Conservation (phyloP, 2,113 vertebrate species). For the Peromyscus polionotus region DNA sequence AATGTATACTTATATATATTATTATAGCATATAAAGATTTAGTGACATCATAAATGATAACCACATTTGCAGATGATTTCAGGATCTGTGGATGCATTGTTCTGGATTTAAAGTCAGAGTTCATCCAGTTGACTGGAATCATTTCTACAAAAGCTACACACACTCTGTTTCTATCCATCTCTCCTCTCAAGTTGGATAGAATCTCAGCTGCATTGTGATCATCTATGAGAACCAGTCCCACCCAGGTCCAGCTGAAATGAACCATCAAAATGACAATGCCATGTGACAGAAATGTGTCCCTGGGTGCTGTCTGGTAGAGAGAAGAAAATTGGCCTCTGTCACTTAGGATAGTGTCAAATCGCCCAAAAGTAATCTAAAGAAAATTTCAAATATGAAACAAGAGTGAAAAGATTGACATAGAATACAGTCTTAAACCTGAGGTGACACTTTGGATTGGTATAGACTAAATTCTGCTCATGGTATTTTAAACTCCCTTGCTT, state of each 20-base stretch:
- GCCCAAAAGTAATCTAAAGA: not conserved
- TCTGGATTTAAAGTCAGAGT: rapidly evolving
- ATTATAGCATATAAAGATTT: not conserved
- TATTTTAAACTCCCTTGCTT: not conserved
- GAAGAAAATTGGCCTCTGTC: not conserved
- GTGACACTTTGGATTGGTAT: not conserved
- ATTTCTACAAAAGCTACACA: not conserved
- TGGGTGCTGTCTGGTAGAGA: not conserved
- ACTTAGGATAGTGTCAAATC: not conserved
- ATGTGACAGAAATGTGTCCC: not conserved
- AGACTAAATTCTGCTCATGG: too few species aligned
- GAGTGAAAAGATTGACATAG: not conserved
- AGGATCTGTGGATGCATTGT: not conserved
- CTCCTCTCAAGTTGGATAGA: not conserved
- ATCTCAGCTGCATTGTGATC: not conserved
- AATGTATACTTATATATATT: not conserved
- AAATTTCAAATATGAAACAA: not conserved
- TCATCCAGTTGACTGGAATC: not conserved
- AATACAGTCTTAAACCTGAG: not conserved
- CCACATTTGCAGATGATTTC: not conserved
- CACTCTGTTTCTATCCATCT: not conserved
- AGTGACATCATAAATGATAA: not conserved
- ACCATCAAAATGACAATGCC: not conserved
- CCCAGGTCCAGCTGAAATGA: not conserved
- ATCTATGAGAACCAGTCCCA: not conserved